Evolutionary conservation across 2,888 invertebrate genomes (phyloP).

Genomic region (Zygaena filipendulae): DNA sequence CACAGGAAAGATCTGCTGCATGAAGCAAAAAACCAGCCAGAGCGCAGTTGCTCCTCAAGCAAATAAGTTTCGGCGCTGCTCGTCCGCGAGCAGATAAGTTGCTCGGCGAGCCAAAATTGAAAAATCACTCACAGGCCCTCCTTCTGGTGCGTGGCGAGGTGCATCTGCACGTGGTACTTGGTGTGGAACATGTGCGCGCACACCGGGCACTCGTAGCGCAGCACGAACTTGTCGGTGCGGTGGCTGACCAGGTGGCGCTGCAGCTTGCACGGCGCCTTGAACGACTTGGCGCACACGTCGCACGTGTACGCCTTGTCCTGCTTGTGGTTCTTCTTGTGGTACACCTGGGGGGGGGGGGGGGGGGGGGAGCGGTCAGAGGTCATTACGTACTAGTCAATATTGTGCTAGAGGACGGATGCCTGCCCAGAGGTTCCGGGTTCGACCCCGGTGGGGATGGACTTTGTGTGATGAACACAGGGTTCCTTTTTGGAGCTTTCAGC

Average conservation of each 20-base stretch:
- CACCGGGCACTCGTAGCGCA: slow-evolving; percentile 55
- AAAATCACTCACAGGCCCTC: slow-evolving; percentile 35
- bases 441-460: too few relatives aligned
- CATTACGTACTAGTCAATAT: too few relatives aligned
- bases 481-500: too few relatives aligned
- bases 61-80: too few relatives aligned
- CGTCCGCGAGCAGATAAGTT: too few relatives aligned
- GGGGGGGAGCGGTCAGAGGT: neutral
- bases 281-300: slow-evolving; percentile 43
- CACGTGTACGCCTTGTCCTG: slow-evolving; percentile 33
- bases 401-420: too few relatives aligned
- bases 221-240: slow-evolving; percentile 27
- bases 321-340: slow-evolving; percentile 44
- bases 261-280: slow-evolving; percentile 41
- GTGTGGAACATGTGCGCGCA: slow-evolving; percentile 61
- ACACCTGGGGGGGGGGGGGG: slow-evolving; percentile 29
- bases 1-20: too few relatives aligned
- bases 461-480: too few relatives aligned
- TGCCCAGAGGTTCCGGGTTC: too few relatives aligned
- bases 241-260: slow-evolving; percentile 38
- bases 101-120: too few relatives aligned
- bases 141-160: slow-evolving; percentile 46
- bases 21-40: too few relatives aligned
- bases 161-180: slow-evolving; percentile 49
- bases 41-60: too few relatives aligned